Evolutionary conservation across 1,140 invertebrate genomes (phyloP).

Genomic region (Dolichoris vasculosae): DNA sequence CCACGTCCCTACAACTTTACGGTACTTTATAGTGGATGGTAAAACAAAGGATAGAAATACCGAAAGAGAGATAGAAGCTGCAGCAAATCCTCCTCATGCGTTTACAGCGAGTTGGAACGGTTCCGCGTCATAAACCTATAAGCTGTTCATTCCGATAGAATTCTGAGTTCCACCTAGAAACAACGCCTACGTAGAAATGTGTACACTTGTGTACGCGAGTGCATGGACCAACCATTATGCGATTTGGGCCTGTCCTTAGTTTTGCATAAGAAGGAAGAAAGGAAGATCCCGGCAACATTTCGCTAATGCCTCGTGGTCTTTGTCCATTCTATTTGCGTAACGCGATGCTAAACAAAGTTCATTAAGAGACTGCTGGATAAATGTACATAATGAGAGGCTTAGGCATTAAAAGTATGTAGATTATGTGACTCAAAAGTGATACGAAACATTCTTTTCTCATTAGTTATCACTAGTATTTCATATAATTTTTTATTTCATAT

Average conservation of each 20-base stretch:
- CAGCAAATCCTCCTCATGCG: conserved; percentile 6
- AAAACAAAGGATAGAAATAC: conserved; percentile 34
- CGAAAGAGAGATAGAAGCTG: background rate
- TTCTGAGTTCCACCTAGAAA: background rate
- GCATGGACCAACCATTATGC: background rate
- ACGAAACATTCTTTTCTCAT: too few species aligned
- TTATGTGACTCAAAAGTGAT: too few species aligned
- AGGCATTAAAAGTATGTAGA: background rate
- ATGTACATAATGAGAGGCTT: background rate
- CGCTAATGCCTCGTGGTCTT: background rate
- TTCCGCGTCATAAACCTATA: conserved; percentile 43
- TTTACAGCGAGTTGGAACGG: conserved; percentile 18
- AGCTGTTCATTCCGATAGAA: conserved; percentile 18
- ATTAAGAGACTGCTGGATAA: background rate
- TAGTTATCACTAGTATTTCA: too few species aligned
- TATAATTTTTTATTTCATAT: too few species aligned
- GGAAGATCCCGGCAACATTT: background rate
- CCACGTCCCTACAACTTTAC: background rate
- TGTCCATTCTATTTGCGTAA: background rate
- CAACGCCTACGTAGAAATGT: background rate
- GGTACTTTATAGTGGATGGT: conserved; percentile 8
- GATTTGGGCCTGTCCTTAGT: background rate
- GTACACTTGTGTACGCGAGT: background rate
- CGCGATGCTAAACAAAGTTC: background rate
- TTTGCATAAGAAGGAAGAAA: background rate